Conservation (phyloP, 2,113 vertebrate genomes). For the Pogona vitticeps region DNA sequence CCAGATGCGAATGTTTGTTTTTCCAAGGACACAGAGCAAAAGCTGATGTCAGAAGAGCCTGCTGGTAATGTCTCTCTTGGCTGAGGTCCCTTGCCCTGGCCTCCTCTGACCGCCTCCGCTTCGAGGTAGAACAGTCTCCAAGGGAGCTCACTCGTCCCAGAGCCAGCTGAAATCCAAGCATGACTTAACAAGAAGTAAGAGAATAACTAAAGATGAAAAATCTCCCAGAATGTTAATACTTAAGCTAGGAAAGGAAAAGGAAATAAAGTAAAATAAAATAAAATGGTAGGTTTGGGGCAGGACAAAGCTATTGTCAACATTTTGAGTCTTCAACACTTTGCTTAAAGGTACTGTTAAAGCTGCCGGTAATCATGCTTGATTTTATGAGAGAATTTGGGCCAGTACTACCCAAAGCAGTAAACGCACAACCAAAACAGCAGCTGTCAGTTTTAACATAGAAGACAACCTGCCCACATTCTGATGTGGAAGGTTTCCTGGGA, state of each 20-base stretch:
- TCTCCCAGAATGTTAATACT: too few relatives aligned
- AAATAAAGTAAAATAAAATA: neutral
- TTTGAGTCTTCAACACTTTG: neutral
- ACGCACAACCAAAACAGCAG: neutral
- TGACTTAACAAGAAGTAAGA: neutral
- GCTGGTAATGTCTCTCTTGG: slow-evolving; percentile 9
- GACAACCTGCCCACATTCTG: neutral
- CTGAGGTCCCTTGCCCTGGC: neutral
- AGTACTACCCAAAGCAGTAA: too few relatives aligned
- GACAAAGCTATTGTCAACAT: neutral
- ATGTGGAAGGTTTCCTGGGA: neutral
- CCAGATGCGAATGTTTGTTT: neutral
- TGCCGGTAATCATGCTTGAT: neutral
- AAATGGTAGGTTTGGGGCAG: neutral
- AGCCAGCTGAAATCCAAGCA: neutral
- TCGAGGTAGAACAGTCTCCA: neutral
- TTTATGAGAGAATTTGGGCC: neutral
- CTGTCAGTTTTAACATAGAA: neutral
- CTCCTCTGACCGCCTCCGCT: too few relatives aligned
- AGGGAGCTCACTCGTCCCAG: neutral
- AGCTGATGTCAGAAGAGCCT: neutral
- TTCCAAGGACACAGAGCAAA: neutral
- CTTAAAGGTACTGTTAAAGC: neutral
- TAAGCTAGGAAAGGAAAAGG: too few relatives aligned
- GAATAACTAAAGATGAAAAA: neutral